phyloP scores from a whole-genome alignment of 1,140 invertebrate species.

The Drosophila neocordata region DNA sequence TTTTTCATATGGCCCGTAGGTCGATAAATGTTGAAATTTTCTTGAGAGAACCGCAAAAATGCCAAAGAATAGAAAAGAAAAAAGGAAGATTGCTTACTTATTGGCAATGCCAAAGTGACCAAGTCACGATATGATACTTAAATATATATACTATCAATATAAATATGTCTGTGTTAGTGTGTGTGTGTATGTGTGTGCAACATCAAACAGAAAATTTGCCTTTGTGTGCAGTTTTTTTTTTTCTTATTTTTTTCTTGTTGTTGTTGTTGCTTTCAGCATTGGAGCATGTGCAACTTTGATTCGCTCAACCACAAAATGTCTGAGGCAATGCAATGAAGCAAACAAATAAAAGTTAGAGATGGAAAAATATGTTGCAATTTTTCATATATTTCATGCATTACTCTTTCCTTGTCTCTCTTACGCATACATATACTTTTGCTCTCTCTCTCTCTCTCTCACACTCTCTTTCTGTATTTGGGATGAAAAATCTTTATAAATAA shows the following conservation, averaged over 20 bases:
- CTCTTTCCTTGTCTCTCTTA: not conserved
- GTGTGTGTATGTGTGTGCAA: not conserved
- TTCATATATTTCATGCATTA: constrained; percentile 61
- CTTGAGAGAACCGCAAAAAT: constrained; percentile 36
- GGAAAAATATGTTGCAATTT: constrained; percentile 79
- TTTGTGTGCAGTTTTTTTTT: constrained; percentile 49
- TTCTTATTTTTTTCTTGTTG: constrained; percentile 3
- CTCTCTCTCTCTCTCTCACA: too few species aligned
- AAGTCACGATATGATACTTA: constrained; percentile 19
- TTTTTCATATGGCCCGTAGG: constrained; percentile 25
- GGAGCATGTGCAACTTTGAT: constrained; percentile 52
- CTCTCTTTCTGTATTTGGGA: constrained; percentile 26
- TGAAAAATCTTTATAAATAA: constrained; percentile 58
- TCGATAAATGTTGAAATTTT: constrained; percentile 47
- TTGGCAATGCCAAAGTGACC: constrained; percentile 46
- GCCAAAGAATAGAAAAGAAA: constrained; percentile 7
- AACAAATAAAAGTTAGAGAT: constrained; percentile 75
- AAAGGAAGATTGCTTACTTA: constrained; percentile 40
- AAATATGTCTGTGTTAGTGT: constrained; percentile 2
- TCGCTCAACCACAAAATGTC: constrained; percentile 75
- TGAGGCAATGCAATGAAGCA: constrained; percentile 71
- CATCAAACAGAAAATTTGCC: constrained; percentile 41
- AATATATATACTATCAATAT: constrained; percentile 7
- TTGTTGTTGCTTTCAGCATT: not conserved
- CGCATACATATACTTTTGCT: too few species aligned